These are phyloP conservation scores for Lasaia peninsularis DNA, from an alignment of 1,140 invertebrate species.

Conservation along the genomic window DNA sequence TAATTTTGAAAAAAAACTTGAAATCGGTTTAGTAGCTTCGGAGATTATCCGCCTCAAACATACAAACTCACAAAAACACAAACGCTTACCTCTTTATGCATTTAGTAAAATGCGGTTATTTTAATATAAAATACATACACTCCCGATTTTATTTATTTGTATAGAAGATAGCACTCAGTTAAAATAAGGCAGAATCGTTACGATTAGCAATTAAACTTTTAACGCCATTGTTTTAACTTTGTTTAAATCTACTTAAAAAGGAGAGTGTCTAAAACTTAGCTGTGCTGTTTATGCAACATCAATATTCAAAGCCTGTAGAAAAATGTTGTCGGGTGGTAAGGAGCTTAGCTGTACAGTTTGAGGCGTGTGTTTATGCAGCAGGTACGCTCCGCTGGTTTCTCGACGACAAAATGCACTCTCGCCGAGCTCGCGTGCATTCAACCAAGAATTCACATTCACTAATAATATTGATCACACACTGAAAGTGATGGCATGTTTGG, in stretches of 20 bases:
- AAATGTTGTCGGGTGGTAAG: slow-evolving; percentile 5
- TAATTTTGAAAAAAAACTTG: no score
- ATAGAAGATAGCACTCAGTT: no score
- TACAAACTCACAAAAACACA: no score
- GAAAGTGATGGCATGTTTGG: slow-evolving; percentile 11
- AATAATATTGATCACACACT: slow-evolving; percentile 13
- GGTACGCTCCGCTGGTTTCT: slow-evolving; percentile 26
- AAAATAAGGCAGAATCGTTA: no score
- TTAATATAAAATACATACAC: no score
- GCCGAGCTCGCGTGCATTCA: slow-evolving; percentile 40
- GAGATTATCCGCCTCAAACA: no score
- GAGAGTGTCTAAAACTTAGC: not conserved
- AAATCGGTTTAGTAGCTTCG: no score
- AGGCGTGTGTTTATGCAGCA: slow-evolving; percentile 17
- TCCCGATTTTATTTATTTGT: no score
- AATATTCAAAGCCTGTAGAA: slow-evolving; percentile 7
- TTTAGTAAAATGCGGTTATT: no score
- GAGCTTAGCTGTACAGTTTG: slow-evolving; percentile 14
- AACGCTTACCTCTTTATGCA: no score
- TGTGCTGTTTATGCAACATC: slow-evolving; percentile 1
- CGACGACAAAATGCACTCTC: slow-evolving; percentile 67
- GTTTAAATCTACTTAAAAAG: not conserved
- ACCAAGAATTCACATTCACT: slow-evolving; percentile 32
- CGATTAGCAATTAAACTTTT: no score
- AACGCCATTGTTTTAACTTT: no score